Evolutionary conservation across 2,797 vertebrate genomes (phyloP).

Genomic region (Gouania willdenowi): DNA sequence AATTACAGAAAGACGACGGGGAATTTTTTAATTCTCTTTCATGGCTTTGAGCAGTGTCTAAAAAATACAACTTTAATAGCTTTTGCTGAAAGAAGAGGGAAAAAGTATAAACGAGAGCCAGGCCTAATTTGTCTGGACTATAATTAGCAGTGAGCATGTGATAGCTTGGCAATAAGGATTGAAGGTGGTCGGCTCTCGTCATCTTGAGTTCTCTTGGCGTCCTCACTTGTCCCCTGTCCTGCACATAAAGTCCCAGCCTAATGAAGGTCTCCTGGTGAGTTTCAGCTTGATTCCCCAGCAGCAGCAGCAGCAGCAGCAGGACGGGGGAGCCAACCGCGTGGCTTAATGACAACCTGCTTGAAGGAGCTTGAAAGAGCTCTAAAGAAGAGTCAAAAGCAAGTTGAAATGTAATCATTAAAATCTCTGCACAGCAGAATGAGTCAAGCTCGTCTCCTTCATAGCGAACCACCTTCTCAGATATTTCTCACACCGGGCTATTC

Average conservation of each 20-base stretch:
- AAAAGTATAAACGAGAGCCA: conserved; percentile 28
- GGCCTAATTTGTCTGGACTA: conserved; percentile 66
- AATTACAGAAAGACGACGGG: conserved; percentile 60
- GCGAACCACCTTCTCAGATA: conserved; percentile 61
- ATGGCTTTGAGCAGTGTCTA: conserved; percentile 74
- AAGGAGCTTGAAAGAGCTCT: conserved; percentile 74
- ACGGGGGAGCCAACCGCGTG: conserved; percentile 56
- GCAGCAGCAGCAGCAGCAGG: conserved; percentile 42
- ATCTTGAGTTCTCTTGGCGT: conserved; percentile 34
- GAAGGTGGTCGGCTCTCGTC: conserved; percentile 42
- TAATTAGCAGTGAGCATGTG: conserved; percentile 65
- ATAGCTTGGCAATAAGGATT: conserved; percentile 30
- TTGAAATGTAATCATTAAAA: conserved; percentile 75
- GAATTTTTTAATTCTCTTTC: conserved; percentile 76
- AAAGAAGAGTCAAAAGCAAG: conserved; percentile 51
- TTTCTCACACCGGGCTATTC: conserved; percentile 40
- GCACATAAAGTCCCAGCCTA: conserved; percentile 54
- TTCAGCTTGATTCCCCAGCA: conserved; percentile 50
- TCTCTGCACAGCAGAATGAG: conserved; percentile 65
- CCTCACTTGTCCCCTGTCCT: conserved; percentile 54
- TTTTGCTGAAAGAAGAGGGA: conserved; percentile 58
- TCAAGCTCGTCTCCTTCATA: conserved; percentile 55
- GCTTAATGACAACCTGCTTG: conserved; percentile 75
- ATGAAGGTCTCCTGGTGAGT: conserved; percentile 69
- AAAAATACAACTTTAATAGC: conserved; percentile 78